Conservation (phyloP, 2,113 vertebrate genomes). For the Xenopus borealis region DNA sequence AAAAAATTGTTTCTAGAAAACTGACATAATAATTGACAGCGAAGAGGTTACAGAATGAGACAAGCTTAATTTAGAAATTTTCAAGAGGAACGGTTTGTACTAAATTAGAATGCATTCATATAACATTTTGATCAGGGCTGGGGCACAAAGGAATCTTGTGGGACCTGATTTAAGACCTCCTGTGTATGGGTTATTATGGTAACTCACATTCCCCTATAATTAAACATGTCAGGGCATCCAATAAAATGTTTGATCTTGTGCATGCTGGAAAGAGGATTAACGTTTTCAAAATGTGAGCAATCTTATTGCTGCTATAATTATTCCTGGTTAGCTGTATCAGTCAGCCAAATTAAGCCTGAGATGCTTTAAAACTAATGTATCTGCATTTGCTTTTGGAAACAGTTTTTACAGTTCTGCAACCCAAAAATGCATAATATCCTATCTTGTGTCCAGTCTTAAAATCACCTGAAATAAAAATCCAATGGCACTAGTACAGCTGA, state of each 20-base stretch:
- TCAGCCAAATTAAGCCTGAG: neutral
- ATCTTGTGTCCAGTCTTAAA: too few species aligned
- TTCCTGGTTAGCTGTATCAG: neutral
- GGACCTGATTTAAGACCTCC: constrained; percentile 17
- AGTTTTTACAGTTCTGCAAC: too few species aligned
- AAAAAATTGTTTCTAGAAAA: too few species aligned
- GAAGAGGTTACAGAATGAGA: too few species aligned
- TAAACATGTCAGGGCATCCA: constrained; percentile 15
- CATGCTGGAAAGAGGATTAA: constrained; percentile 11
- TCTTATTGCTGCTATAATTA: neutral
- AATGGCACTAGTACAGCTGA: too few species aligned
- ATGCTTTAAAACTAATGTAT: neutral
- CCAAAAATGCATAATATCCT: too few species aligned
- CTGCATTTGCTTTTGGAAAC: too few species aligned
- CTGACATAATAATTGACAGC: too few species aligned
- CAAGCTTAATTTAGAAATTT: too few species aligned
- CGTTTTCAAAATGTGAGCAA: neutral
- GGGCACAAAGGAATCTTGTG: constrained; percentile 11
- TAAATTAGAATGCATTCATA: too few species aligned
- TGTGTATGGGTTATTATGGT: constrained; percentile 10
- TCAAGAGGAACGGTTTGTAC: too few species aligned
- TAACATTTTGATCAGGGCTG: constrained; percentile 8
- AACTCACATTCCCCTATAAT: constrained; percentile 11
- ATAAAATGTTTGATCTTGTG: constrained; percentile 18
- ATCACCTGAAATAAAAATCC: too few species aligned